Percentiles rank a stretch among this genome's conserved stretches.
phyloP scores from a whole-genome alignment of 2,113 vertebrate genomes.

The Zosterops japonicus region DNA sequence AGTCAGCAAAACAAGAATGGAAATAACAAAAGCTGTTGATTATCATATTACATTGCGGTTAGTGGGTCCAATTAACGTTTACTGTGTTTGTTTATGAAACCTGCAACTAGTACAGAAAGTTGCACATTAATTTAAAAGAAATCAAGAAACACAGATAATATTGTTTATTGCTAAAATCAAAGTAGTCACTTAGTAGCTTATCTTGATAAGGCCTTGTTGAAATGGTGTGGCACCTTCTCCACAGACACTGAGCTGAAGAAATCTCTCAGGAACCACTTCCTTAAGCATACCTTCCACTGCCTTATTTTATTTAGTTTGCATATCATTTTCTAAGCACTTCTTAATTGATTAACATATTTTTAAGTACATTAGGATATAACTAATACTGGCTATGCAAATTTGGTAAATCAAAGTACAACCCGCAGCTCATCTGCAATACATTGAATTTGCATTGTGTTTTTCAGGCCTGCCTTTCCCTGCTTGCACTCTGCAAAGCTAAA shows the following conservation, averaged over 20 bases:
- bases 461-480: background rate
- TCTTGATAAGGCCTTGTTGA: conserved; percentile 9
- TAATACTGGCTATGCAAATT: conserved; percentile 34
- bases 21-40: background rate
- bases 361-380: background rate
- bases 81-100: conserved; percentile 20
- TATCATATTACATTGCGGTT: background rate
- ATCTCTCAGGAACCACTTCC: background rate
- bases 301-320: conserved; percentile 6
- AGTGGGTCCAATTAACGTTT: background rate
- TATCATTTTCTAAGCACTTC: conserved; percentile 11
- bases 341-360: conserved; percentile 45
- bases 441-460: background rate
- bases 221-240: background rate
- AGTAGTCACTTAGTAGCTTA: background rate
- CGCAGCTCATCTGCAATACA: background rate
- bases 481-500: background rate
- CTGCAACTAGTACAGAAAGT: background rate
- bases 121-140: conserved; percentile 22
- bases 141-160: conserved; percentile 31
- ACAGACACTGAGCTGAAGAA: background rate
- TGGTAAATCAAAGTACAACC: background rate
- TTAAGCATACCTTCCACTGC: background rate
- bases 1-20: background rate
- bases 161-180: conserved; percentile 43